Base-by-base conservation (phyloP, 2,797 vertebrate genomes). In the Cirrhinus molitorella region DNA sequence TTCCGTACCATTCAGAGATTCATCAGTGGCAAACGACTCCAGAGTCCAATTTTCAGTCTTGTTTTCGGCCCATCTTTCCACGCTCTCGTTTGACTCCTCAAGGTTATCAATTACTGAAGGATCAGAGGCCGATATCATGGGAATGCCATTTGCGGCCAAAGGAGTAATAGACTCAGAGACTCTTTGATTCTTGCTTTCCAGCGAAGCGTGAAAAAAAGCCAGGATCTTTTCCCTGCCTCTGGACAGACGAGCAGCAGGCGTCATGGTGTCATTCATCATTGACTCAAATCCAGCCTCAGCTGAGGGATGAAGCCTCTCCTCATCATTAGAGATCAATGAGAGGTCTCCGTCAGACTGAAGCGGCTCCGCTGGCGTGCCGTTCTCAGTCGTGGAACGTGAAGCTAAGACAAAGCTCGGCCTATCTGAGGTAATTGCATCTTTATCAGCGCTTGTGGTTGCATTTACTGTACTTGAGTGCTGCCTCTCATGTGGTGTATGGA, bases 41-140 rank as follows among this genome's bases (percentile, higher is more conserved):
- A 74, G 88, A 84, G 89, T 83, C 63, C 75, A 59, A 79, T 88
- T 94, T 87, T 91, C 77, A 79, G 82, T 82, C 79, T 79, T 81
- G 72, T 79, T 86, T 88, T 81, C 79, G 68, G 85, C 81, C 87
- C 2, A 84, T 90, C 91, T 90, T 85, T 91, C 90, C 87, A 87
- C 76, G 17, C 68, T 87, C 85, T 86, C 45, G 86, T 90, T 66
- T 73, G 37, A 82, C 8, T 47, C 78, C 9, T 84, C 67, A 85
- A 78, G 86, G 86, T 92, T 88, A 93, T 93, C 89, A 91, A 86
- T 93, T 90, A 89, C 86, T 88, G 0, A 67, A 84, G 87, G 85
- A 90, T 63, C 85, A 87, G 90, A 89, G 91, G 86, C 83, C 89
- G 92, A 92, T 90, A 90, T 83, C 74, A 81, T 37, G 67, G 83